Conservation (phyloP, 2,797 vertebrate genomes). For the Lepus oiostolus region DNA sequence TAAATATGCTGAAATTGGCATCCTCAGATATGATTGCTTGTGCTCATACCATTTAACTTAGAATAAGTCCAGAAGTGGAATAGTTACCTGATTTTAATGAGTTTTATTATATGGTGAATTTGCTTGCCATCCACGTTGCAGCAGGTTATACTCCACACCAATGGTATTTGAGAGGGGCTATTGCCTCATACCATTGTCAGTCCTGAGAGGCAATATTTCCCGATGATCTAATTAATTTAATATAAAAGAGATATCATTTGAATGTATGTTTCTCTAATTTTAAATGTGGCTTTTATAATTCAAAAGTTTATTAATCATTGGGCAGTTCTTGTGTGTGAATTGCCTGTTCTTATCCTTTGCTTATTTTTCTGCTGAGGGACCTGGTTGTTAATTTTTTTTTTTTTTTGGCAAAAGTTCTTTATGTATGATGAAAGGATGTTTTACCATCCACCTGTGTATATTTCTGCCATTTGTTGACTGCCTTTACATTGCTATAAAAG, state of each 20-base stretch:
- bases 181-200: neutral
- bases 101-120: neutral
- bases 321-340: neutral
- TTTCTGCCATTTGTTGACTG: neutral
- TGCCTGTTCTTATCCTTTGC: neutral
- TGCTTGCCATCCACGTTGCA: conserved; percentile 18
- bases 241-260: conserved; percentile 14
- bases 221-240: neutral
- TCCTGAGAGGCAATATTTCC: neutral
- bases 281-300: neutral
- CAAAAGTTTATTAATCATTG: neutral
- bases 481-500: neutral
- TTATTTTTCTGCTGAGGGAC: neutral
- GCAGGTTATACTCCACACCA: neutral
- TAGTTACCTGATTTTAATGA: conserved; percentile 17
- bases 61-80: conserved; percentile 2
- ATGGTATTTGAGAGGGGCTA: neutral
- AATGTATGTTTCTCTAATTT: neutral
- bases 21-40: neutral
- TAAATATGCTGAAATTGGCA: neutral
- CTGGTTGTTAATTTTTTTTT: neutral
- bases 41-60: neutral
- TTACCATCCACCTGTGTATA: neutral
- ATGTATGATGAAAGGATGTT: neutral
- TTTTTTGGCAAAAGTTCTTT: conserved; percentile 52